Percentiles rank a stretch among this genome's conserved stretches.
phyloP scores from a whole-genome alignment of 2,797 vertebrate genomes.

The Malurus splendens region DNA sequence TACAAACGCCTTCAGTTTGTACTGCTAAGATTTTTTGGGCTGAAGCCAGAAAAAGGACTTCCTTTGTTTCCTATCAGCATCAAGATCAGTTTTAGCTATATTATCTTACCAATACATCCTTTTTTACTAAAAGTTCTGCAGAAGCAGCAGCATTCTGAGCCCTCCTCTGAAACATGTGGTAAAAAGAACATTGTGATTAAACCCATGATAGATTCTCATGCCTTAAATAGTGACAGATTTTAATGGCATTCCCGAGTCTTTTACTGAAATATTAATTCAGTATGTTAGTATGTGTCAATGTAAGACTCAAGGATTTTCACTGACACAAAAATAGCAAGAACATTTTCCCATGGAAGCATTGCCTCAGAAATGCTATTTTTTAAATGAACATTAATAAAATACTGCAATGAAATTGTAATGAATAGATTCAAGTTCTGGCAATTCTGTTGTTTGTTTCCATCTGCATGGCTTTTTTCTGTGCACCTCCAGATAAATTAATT shows the following conservation, averaged over 20 bases:
- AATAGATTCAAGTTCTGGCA: not conserved
- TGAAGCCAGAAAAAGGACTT: not conserved
- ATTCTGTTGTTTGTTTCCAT: not conserved
- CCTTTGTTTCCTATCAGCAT: not conserved
- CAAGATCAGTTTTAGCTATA: not conserved
- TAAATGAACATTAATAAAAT: not conserved
- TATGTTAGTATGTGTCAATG: not conserved
- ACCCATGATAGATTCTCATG: not conserved
- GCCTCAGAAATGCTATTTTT: not conserved
- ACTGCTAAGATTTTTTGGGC: not conserved
- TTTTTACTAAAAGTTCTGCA: not conserved
- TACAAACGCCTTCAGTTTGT: not conserved
- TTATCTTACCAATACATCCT: not conserved
- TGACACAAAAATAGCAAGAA: not conserved
- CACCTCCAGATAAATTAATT: not conserved
- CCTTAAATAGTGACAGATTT: not conserved
- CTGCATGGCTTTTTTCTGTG: not conserved
- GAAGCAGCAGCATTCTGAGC: not conserved
- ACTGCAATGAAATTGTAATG: not conserved
- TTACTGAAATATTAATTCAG: not conserved
- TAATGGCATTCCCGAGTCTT: not conserved
- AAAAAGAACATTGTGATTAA: not conserved
- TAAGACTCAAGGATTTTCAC: not conserved
- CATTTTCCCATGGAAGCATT: not conserved
- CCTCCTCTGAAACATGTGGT: not conserved